Conservation (phyloP, 2,113 vertebrate genomes). For the Hoplias malabaricus region DNA sequence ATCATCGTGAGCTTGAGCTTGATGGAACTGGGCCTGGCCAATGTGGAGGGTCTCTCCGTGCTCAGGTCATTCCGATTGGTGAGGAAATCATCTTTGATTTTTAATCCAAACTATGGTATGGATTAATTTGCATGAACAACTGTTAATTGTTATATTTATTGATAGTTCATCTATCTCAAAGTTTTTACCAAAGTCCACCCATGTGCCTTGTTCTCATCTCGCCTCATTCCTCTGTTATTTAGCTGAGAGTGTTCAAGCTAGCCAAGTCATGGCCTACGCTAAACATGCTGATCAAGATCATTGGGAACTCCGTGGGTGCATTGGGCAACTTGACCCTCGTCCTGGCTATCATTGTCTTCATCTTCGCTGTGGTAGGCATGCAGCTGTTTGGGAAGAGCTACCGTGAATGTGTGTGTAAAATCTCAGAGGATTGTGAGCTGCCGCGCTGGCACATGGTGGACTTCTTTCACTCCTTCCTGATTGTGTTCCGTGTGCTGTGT, state of each 20-base stretch:
- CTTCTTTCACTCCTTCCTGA: conserved; percentile 97
- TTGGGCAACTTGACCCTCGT: conserved; percentile 94
- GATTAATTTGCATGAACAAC: too few relatives aligned
- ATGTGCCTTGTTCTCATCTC: background rate
- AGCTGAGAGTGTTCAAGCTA: conserved; percentile 97
- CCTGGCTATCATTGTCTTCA: conserved; percentile 97
- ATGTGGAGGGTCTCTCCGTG: conserved; percentile 93
- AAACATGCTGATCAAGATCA: conserved; percentile 98
- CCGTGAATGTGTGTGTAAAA: conserved; percentile 90
- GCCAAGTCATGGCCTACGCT: conserved; percentile 98
- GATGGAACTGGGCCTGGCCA: conserved; percentile 94
- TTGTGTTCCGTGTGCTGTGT: conserved; percentile 94
- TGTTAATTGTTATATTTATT: too few relatives aligned
- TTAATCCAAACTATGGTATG: background rate
- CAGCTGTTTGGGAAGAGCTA: conserved; percentile 97
- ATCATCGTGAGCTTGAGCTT: conserved; percentile 97
- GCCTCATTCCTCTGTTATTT: background rate
- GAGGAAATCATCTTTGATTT: conserved; percentile 59
- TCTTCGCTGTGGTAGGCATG: conserved; percentile 98
- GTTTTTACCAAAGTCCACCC: too few relatives aligned
- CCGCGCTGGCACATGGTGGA: conserved; percentile 99
- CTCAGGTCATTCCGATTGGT: conserved; percentile 96
- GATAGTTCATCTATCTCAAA: too few relatives aligned
- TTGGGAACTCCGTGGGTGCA: conserved; percentile 95
- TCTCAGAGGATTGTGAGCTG: conserved; percentile 77